These are phyloP conservation scores for Asteroscopus sphinx DNA, from an alignment of 2,888 invertebrate genomes.

Conservation along the genomic window DNA sequence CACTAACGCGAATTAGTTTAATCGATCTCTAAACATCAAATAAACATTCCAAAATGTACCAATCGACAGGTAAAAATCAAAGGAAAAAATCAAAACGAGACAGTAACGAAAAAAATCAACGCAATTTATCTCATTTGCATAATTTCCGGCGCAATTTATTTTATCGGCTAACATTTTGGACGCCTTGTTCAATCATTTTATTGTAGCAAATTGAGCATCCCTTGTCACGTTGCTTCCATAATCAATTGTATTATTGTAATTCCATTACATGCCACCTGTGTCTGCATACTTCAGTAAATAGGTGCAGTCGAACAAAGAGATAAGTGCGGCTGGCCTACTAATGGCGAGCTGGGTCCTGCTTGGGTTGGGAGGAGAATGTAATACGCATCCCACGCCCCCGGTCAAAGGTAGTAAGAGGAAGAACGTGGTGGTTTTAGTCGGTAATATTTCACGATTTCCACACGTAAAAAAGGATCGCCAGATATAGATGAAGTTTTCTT, in stretches of 20 bases:
- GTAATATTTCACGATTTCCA: too few relatives aligned
- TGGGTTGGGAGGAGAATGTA: too few relatives aligned
- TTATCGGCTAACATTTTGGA: slow-evolving; percentile 1
- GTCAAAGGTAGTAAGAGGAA: too few relatives aligned
- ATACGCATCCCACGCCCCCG: too few relatives aligned
- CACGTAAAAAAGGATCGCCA: too few relatives aligned
- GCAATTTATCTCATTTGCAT: slow-evolving; percentile 10
- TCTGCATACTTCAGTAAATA: slow-evolving; percentile 1
- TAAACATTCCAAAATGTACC: neutral
- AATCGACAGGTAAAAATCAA: neutral
- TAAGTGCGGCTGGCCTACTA: too few relatives aligned
- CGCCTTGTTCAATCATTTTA: slow-evolving; percentile 10
- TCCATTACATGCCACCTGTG: slow-evolving; percentile 17
- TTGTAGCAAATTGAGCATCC: slow-evolving; percentile 4
- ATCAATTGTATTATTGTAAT: slow-evolving; percentile 39
- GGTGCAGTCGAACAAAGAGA: too few relatives aligned
- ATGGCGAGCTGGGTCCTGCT: too few relatives aligned
- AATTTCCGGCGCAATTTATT: slow-evolving; percentile 23
- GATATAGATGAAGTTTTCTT: too few relatives aligned
- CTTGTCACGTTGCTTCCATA: slow-evolving; percentile 5
- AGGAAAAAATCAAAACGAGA: slow-evolving; percentile 1
- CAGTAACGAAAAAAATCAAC: neutral
- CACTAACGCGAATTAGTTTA: neutral
- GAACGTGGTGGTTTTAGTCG: too few relatives aligned
- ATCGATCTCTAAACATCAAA: neutral